These are phyloP conservation scores for Cheumatopsyche charites DNA, from an alignment of 1,140 invertebrate genomes.

Conservation along the genomic window DNA sequence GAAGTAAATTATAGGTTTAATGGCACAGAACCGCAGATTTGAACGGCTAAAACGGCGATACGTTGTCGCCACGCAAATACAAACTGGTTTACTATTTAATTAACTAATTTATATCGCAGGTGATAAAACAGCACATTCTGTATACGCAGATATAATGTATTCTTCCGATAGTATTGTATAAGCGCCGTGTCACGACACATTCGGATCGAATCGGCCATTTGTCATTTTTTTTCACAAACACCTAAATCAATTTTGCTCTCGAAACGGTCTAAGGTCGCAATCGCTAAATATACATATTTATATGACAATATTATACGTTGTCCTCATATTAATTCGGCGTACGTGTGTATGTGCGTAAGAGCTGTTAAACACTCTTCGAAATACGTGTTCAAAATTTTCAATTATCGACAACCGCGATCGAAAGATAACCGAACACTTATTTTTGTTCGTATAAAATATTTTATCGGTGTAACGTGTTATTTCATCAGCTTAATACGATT, in stretches of 20 bases:
- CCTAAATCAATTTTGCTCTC: constrained; percentile 17
- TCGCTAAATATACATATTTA: too few relatives aligned
- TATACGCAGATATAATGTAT: constrained; percentile 4
- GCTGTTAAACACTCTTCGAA: background rate
- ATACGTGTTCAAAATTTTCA: constrained; percentile 26
- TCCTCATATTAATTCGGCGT: background rate
- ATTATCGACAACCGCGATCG: constrained; percentile 21
- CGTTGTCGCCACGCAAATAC: constrained; percentile 29
- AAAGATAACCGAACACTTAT: constrained; percentile 19
- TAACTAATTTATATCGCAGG: constrained; percentile 37
- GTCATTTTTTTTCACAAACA: background rate
- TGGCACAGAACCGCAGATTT: constrained; percentile 21
- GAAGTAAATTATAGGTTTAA: constrained; percentile 24
- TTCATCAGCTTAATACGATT: constrained; percentile 23
- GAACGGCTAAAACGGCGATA: constrained; percentile 19
- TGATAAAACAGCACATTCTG: constrained; percentile 25
- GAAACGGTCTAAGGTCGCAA: background rate
- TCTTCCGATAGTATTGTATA: background rate
- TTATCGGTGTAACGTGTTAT: constrained; percentile 25
- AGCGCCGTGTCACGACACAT: constrained; percentile 4
- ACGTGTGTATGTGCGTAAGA: background rate
- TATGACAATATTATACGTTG: background rate
- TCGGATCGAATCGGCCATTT: constrained; percentile 19
- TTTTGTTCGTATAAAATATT: constrained; percentile 27
- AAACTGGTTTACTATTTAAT: constrained; percentile 38